phyloP scores from a whole-genome alignment of 2,888 invertebrate genomes.

The Ischnus inquisitorius region DNA sequence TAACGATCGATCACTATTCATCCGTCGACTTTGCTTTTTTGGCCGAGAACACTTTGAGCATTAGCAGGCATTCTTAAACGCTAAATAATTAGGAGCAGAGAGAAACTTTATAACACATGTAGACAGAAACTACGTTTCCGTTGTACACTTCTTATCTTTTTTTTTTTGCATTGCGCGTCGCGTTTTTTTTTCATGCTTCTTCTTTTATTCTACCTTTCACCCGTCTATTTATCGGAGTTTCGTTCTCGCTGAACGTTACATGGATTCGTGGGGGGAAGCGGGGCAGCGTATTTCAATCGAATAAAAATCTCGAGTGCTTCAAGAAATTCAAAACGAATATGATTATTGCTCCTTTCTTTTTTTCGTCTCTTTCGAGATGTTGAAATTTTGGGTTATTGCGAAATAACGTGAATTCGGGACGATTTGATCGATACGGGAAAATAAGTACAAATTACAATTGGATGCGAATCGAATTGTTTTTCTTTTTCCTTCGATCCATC shows the following conservation, averaged over 20 bases:
- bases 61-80: constrained; percentile 81
- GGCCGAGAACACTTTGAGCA: constrained; percentile 81
- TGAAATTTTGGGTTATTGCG: constrained; percentile 44
- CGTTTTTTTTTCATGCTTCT: constrained; percentile 30
- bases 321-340: constrained; percentile 17
- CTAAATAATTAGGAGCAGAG: constrained; percentile 73
- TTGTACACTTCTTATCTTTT: constrained; percentile 51
- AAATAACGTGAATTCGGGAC: constrained; percentile 40
- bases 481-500: constrained; percentile 20
- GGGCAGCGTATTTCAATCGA: neutral
- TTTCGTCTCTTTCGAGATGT: neutral
- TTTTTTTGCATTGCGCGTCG: constrained; percentile 31
- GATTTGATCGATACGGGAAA: constrained; percentile 27
- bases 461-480: constrained; percentile 15
- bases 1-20: constrained; percentile 52
- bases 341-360: constrained; percentile 2
- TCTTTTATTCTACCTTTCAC: constrained; percentile 44
- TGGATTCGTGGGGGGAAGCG: neutral
- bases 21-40: constrained; percentile 58
- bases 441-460: constrained; percentile 59
- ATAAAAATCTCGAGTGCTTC: neutral
- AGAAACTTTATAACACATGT: constrained; percentile 79
- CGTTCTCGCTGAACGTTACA: constrained; percentile 64
- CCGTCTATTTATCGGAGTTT: constrained; percentile 59
- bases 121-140: constrained; percentile 79